Conservation (phyloP, 2,888 invertebrate genomes). For the Macaria notata region DNA sequence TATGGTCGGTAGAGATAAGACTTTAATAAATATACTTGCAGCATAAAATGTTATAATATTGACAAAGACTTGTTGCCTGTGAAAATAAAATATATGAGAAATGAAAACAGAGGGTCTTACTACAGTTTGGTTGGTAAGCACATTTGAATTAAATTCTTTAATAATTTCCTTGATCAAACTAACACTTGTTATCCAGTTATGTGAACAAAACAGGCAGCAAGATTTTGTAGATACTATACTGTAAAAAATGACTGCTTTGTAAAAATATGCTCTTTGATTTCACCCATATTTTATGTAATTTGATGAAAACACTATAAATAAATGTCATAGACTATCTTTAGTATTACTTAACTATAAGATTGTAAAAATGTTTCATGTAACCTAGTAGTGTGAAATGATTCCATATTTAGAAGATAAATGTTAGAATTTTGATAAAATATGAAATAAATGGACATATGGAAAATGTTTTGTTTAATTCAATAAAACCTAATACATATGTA, state of each 20-base stretch:
- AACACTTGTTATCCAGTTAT: too few species aligned
- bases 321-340: conserved; percentile 33
- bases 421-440: conserved; percentile 47
- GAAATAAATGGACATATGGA: conserved; percentile 30
- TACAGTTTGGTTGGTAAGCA: too few species aligned
- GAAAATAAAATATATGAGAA: too few species aligned
- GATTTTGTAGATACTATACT: too few species aligned
- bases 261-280: conserved; percentile 38
- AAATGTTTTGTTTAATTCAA: conserved; percentile 24
- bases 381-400: conserved; percentile 27
- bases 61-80: too few species aligned
- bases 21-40: not conserved
- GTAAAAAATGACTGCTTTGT: conserved; percentile 43
- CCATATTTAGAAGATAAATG: conserved; percentile 32
- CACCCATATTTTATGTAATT: conserved; percentile 30
- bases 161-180: too few species aligned
- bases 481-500: conserved; percentile 7
- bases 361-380: conserved; percentile 37
- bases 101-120: too few species aligned
- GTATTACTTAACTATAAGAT: conserved; percentile 39
- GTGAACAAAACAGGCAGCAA: too few species aligned
- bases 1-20: conserved; percentile 18
- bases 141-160: too few species aligned
- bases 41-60: not conserved
- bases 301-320: conserved; percentile 21